A percentile compares a stretch with the other conserved stretches of the same genome.
Evolutionary conservation across 2,797 vertebrate species (phyloP).

Genomic region (Chrysolophus pictus): DNA sequence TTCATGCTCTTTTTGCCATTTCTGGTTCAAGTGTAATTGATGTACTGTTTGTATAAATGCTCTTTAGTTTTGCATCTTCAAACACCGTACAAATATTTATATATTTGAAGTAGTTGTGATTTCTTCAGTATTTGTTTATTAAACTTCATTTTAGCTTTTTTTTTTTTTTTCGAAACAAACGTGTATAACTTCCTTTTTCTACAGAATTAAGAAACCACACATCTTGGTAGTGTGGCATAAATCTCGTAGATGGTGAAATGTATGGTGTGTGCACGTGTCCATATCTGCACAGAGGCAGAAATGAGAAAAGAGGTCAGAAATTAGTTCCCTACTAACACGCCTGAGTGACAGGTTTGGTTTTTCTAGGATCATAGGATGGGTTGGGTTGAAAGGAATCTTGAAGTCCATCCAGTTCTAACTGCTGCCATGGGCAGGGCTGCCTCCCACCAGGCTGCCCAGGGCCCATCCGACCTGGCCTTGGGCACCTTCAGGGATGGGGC

Average conservation of each 20-base stretch:
- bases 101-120: neutral
- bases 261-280: neutral
- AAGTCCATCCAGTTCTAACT: neutral
- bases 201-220: neutral
- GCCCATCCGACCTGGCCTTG: neutral
- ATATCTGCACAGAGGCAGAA: rapidly evolving
- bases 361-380: neutral
- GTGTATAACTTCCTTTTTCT: neutral
- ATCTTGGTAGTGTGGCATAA: rapidly evolving
- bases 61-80: neutral
- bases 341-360: neutral
- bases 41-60: neutral
- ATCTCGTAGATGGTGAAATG: neutral
- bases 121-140: neutral
- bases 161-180: neutral
- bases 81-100: neutral
- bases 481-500: neutral
- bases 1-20: neutral
- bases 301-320: neutral
- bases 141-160: neutral
- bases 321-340: neutral
- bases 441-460: neutral
- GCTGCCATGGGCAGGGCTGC: neutral
- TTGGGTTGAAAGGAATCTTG: neutral
- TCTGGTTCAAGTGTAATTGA: neutral